phyloP scores from a whole-genome alignment of 2,888 invertebrate species.

The Caenorhabditis panamensis region DNA sequence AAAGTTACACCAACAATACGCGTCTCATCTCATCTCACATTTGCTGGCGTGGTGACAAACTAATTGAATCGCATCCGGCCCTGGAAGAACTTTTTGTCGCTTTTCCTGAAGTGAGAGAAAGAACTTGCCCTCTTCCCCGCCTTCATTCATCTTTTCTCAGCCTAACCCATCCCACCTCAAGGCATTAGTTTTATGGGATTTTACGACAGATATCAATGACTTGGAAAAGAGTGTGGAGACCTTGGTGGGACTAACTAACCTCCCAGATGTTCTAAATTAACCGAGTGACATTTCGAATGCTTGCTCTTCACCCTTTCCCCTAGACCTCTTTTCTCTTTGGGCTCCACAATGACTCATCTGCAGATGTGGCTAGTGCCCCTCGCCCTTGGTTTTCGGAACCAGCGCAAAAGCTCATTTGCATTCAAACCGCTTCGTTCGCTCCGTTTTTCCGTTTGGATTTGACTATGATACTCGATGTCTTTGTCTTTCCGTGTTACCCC shows the following conservation, averaged over 20 bases:
- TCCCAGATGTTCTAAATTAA: constrained; percentile 58
- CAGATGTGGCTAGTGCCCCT: constrained; percentile 30
- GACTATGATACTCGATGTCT: constrained; percentile 3
- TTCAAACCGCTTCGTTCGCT: constrained; percentile 12
- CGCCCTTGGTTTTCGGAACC: constrained; percentile 17
- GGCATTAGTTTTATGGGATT: constrained; percentile 54
- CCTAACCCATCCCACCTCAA: constrained; percentile 40
- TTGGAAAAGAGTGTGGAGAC: constrained; percentile 30
- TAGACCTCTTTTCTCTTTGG: constrained; percentile 1
- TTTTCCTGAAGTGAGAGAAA: constrained; percentile 26
- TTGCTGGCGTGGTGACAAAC: constrained; percentile 47
- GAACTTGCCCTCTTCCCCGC: constrained; percentile 43
- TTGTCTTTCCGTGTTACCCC: neutral
- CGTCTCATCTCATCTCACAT: constrained; percentile 44
- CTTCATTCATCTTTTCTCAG: constrained; percentile 36
- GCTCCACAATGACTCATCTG: constrained; percentile 52
- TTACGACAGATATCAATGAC: constrained; percentile 55
- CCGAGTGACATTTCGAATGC: constrained; percentile 24
- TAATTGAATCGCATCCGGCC: constrained; percentile 56
- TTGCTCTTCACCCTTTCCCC: constrained; percentile 14
- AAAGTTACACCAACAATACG: constrained; percentile 57
- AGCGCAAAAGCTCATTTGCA: constrained; percentile 33
- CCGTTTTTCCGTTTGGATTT: constrained; percentile 18
- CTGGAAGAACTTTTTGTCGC: constrained; percentile 18
- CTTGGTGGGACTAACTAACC: constrained; percentile 18